Base-by-base conservation (phyloP, 2,797 vertebrate genomes). In the Pangasius krempfi region DNA sequence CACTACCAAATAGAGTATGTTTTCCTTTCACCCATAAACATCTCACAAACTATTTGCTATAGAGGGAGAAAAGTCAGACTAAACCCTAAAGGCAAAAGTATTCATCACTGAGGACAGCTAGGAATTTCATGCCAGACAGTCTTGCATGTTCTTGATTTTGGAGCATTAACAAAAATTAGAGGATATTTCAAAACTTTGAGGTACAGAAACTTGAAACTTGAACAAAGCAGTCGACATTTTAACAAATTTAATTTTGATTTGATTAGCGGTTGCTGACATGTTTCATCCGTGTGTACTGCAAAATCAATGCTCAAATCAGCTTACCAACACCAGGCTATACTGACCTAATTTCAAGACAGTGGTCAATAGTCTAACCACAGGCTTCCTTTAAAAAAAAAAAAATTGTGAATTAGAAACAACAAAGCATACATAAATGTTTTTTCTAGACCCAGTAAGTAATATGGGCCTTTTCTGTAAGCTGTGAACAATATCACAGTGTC, bases 301-400 rank as follows among this genome's bases (percentile, higher is more conserved):
- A 88, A 92, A 95, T 96, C 95, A 92, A 96, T 96, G 92, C 82
- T 88, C 80, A 92, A 44, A 90, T 91, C 89, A 89, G 80, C 86
- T 66, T 85, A 37, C 78, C 86, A 73, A 89, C 91, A 89, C 25
- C 50, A 79, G 88, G 87, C 64, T 70, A 70, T 64, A 90, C 89
- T 93, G 93, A 93, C 95, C 95, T 89, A 1, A 93, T 88, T 95
- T 94, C 78, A 81, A 86, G 27, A 22, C 70, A 33, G 62, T 5
- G 40, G 83, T 92, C 58, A 80, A 92, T 62, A 82, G 56, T 62
- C 8, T 87, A 60, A 54, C 4, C 50, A 80, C 37, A 87, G 68
- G 87, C 84, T 86, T 86, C 37, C 13, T 6, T 54, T 0, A 10
- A 84, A 70, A 58, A 68, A 81, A 37, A 37, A 37, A 86, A 70